Conservation (phyloP, 1,140 invertebrate species). For the Lasioglossum baleicum region DNA sequence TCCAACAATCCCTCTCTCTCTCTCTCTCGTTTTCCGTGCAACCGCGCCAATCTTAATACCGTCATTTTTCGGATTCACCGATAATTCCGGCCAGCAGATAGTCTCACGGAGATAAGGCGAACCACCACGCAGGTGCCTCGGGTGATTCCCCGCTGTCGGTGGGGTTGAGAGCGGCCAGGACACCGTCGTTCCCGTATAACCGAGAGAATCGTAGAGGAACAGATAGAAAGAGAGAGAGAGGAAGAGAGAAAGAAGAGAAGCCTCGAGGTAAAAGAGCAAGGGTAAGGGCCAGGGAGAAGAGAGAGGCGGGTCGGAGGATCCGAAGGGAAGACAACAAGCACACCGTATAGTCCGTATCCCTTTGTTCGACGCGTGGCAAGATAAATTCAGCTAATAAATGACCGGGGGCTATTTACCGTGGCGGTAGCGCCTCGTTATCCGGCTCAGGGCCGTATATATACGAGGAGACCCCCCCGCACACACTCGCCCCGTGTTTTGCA, state of each 20-base stretch:
- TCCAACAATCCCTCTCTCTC: too few species aligned
- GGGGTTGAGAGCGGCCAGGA: constrained; percentile 15
- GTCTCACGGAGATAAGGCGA: constrained; percentile 55
- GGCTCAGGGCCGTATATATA: constrained; percentile 49
- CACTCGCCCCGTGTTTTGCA: constrained; percentile 71
- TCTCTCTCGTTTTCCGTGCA: neutral
- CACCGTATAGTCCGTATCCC: constrained; percentile 63
- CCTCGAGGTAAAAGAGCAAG: too few species aligned
- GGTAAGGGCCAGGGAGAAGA: neutral
- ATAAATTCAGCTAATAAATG: constrained; percentile 78
- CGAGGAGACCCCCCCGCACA: constrained; percentile 10
- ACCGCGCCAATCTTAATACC: constrained; percentile 44
- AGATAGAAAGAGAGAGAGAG: neutral
- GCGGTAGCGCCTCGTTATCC: constrained; percentile 78
- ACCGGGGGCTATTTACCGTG: constrained; percentile 72
- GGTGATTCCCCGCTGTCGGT: constrained; percentile 13
- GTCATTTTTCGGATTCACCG: constrained; percentile 61
- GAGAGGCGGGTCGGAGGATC: neutral
- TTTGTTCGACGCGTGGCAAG: constrained; percentile 75
- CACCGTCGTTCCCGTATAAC: neutral
- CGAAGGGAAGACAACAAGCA: constrained; percentile 58
- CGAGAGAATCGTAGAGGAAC: neutral
- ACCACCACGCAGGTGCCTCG: constrained; percentile 55
- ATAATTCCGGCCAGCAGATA: constrained; percentile 52
- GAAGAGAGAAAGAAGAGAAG: neutral